Base-by-base conservation (phyloP, 2,888 invertebrate genomes). In the Ryuthela nishihirai region DNA sequence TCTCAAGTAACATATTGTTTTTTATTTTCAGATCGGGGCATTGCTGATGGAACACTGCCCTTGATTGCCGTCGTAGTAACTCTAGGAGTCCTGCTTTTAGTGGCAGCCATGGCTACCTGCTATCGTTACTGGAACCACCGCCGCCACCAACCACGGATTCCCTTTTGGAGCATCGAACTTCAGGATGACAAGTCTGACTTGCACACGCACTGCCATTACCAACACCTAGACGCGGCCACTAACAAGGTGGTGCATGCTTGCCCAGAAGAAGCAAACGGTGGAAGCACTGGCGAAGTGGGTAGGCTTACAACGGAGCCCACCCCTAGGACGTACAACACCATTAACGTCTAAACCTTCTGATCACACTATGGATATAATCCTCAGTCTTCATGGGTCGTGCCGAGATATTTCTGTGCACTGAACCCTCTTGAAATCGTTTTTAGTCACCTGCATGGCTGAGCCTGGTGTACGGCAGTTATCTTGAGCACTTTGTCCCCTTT, bases 21-120 rank as follows among this genome's bases (percentile, higher is more conserved):
- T 24, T 47, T 24, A 10, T 12, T 49, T 50, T 15, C 54, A 62
- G 62, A 56, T 12, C 45, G 58, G 23, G 42, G 53, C 24, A 62
- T 64, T 21, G 64, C 64, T 3, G 63, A 58, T 17, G 65, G 65
- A 18, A 63, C 65, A 9, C 23, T 65, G 12, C 62, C 65, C 10
- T 42, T 65, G 6, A 60, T 65, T 5, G 65, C 63, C 4, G 63
- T 65, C 12, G 40, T 65, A 12, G 62, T 61, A 20, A 63, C 63
- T 18, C 47, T 65, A 10, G 62, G 63, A 15, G 50, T 65, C 10
- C 47, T 65, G 2, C 38, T 65, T 10, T 45, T 65, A 17, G 65
- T 58, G 2, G 65, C 63, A 2, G 60, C 54, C 25, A 49, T 63
- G 50, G 65, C 60, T 6, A 63, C 65, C 3, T 65, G 65, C 40